Evolutionary conservation across 2,888 invertebrate species (phyloP).

Genomic region (Laspeyria flexula): DNA sequence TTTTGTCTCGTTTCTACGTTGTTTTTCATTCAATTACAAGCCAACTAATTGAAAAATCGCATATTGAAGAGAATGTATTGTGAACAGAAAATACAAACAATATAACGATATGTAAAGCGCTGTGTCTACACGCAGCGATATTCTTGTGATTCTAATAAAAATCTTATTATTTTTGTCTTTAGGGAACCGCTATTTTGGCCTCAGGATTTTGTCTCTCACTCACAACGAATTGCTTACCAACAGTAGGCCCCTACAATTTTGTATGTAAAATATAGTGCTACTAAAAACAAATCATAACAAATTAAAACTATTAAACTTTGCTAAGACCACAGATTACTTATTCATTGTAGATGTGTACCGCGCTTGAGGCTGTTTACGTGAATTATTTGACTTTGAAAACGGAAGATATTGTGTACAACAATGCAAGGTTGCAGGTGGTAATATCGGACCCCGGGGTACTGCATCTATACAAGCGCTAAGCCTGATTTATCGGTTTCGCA

Average conservation of each 20-base stretch:
- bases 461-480: constrained; percentile 53
- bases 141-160: too few relatives aligned
- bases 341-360: not conserved
- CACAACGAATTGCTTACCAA: too few relatives aligned
- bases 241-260: too few relatives aligned
- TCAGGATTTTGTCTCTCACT: too few relatives aligned
- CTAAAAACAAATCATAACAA: too few relatives aligned
- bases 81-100: constrained; percentile 18
- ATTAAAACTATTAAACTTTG: too few relatives aligned
- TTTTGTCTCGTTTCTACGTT: constrained; percentile 59
- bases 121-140: not conserved
- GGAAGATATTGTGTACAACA: constrained; percentile 14
- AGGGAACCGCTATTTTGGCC: too few relatives aligned
- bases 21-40: constrained; percentile 67
- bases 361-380: too few relatives aligned
- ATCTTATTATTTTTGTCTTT: too few relatives aligned
- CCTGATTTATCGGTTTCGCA: constrained; percentile 66
- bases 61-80: constrained; percentile 32
- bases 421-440: constrained; percentile 45
- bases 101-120: not conserved
- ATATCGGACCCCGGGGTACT: constrained; percentile 46
- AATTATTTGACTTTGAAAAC: not conserved
- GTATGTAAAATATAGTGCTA: too few relatives aligned
- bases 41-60: constrained; percentile 63
- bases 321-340: not conserved